These are phyloP conservation scores for Aspiorhynchus laticeps DNA, from an alignment of 2,113 vertebrate species.

Conservation along the genomic window DNA sequence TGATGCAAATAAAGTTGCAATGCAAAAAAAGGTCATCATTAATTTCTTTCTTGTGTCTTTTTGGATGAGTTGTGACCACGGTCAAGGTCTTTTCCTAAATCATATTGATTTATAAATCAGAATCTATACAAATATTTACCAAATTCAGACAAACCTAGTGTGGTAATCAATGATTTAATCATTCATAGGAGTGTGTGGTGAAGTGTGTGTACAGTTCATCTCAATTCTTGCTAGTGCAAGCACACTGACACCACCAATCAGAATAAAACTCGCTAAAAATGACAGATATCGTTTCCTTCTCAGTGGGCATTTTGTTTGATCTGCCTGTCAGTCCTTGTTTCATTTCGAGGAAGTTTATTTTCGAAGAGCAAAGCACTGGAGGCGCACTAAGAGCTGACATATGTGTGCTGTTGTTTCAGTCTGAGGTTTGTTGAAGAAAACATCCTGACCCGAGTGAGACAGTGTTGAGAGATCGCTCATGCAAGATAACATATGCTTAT, in stretches of 20 bases:
- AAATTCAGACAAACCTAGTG: neutral
- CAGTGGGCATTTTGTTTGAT: conserved; percentile 29
- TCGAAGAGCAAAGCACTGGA: conserved; percentile 43
- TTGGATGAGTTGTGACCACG: neutral
- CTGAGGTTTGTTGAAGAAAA: conserved; percentile 51
- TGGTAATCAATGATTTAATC: neutral
- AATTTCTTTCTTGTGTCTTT: neutral
- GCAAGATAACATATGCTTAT: conserved; percentile 47
- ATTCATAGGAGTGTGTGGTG: neutral
- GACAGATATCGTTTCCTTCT: neutral
- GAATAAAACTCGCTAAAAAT: conserved; percentile 7
- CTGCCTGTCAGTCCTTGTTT: conserved; percentile 8
- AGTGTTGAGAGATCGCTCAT: conserved; percentile 21
- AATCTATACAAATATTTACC: neutral
- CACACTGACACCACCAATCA: neutral
- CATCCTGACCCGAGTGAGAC: conserved; percentile 48
- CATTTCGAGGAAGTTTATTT: conserved; percentile 53
- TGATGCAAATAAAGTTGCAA: neutral
- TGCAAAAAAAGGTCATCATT: neutral
- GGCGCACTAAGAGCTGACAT: conserved; percentile 42
- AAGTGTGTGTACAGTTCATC: neutral
- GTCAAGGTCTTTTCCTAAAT: neutral
- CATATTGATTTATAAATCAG: neutral
- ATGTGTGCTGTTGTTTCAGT: conserved; percentile 58
- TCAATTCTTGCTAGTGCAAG: neutral